Conservation (phyloP, 2,113 vertebrate genomes). For the Pelodiscus sinensis region DNA sequence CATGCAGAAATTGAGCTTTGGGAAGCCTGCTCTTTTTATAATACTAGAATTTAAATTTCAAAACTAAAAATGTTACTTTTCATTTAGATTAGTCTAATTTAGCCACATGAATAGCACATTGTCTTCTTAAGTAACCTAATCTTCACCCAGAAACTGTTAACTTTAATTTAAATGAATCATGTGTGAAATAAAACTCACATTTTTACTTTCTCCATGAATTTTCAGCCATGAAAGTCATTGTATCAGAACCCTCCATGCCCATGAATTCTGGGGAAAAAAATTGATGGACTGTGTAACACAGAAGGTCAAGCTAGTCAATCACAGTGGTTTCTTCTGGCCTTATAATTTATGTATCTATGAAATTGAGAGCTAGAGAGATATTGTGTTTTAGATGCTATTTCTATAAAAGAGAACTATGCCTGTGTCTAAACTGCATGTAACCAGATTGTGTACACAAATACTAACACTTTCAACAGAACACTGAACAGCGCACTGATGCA, state of each 20-base stretch:
- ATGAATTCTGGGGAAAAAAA: neutral
- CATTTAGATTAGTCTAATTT: neutral
- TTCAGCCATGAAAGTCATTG: neutral
- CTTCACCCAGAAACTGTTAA: neutral
- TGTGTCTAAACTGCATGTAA: neutral
- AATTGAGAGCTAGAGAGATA: neutral
- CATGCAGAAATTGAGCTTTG: neutral
- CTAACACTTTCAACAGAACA: no score
- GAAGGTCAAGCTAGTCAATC: neutral
- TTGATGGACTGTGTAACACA: neutral
- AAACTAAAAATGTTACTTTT: neutral
- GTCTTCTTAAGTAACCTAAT: neutral
- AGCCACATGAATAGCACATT: accelerated
- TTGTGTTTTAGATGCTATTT: neutral
- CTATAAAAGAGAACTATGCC: neutral
- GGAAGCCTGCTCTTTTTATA: neutral
- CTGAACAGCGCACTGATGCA: no score
- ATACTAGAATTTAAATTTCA: neutral
- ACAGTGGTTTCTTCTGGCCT: neutral
- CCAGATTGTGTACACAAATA: no score
- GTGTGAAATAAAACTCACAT: neutral
- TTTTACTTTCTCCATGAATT: neutral
- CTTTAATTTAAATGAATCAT: neutral
- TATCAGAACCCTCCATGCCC: neutral
- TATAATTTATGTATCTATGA: neutral